Evolutionary conservation across 2,797 vertebrate species (phyloP), one percentile per base, ranked within the genome.

Genomic region (Melanogrammus aeglefinus): DNA sequence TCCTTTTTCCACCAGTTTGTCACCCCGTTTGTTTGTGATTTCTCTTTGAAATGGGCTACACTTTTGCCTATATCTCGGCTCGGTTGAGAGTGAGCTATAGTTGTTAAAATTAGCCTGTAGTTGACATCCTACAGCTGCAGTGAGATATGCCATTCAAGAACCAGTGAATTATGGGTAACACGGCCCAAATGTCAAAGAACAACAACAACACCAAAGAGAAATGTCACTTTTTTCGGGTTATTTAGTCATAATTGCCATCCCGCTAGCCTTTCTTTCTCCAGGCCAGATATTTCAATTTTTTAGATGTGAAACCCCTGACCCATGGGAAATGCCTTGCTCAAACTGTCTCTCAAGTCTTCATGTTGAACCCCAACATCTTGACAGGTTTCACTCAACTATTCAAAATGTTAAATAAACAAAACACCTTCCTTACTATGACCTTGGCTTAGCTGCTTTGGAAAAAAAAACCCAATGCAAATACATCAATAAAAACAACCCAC

Each of bases 401-500:
- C 9, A 6, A 63, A 63, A 63, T 24, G 6, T 63, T 63, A 63
- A 63, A 63, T 63, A 57, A 57, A 57, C 47, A 21, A 57, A 57
- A 57, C 24, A n/a, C 57, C 57, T 24, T 4, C 6, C 57, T 24
- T 24, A 24, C 21, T 10, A 24, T 24, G 57, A n/a, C 57, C 57
- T 16, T 39, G 8, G 41, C 57, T 18, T 18, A 39, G 57, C n/a
- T 24, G 57, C 57, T 7, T 63, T 63, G n/a, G 7, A 24, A 8
- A 63, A 36, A 6, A 36, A 36, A 6, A n/a, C n/a, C n/a, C 7
- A 63, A 63, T 63, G n/a, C 21, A 18, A 63, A 63, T 24, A 8
- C 57, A 63, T 63, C 57, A 63, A 10, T 63, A 63, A 63, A 63
- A 63, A 63, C 57, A 63, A 63, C 57, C 57, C 57, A 63, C 21